Evolutionary conservation across 1,140 invertebrate species (phyloP).

Genomic region (Lepidotrigona ventralis): DNA sequence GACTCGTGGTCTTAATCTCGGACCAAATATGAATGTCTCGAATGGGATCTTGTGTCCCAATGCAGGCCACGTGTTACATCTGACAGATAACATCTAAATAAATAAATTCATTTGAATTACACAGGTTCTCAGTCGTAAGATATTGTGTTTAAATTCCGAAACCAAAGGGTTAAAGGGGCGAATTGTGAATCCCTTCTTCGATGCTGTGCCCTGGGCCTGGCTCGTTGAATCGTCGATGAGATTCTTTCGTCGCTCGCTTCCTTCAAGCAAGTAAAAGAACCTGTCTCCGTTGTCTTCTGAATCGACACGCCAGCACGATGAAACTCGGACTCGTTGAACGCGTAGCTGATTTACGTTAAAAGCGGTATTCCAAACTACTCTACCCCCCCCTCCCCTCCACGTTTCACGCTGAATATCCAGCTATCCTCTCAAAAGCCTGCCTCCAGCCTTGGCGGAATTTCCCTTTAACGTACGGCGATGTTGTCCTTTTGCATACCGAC

Average conservation of each 20-base stretch:
- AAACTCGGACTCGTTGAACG: constrained; percentile 52
- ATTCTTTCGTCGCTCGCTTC: too few species aligned
- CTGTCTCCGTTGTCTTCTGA: not conserved
- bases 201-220: not conserved
- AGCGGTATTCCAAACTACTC: constrained; percentile 17
- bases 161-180: too few species aligned
- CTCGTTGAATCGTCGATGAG: constrained; percentile 38
- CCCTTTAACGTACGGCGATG: constrained; percentile 56
- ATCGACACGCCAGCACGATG: constrained; percentile 25
- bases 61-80: too few species aligned
- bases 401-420: constrained; percentile 18
- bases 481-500: constrained; percentile 47
- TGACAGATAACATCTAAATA: too few species aligned
- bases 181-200: constrained; percentile 2
- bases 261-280: constrained; percentile 30
- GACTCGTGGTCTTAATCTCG: too few species aligned
- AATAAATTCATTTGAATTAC: too few species aligned
- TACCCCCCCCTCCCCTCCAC: not conserved
- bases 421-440: constrained; percentile 10
- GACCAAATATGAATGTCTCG: too few species aligned
- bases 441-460: not conserved
- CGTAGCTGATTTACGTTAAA: constrained; percentile 12
- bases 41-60: too few species aligned
- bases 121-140: too few species aligned
- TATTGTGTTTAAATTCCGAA: too few species aligned